Evolutionary conservation across 1,140 invertebrate species (phyloP), one percentile per base, ranked within the genome.

Genomic region (Drosophila yakuba): DNA sequence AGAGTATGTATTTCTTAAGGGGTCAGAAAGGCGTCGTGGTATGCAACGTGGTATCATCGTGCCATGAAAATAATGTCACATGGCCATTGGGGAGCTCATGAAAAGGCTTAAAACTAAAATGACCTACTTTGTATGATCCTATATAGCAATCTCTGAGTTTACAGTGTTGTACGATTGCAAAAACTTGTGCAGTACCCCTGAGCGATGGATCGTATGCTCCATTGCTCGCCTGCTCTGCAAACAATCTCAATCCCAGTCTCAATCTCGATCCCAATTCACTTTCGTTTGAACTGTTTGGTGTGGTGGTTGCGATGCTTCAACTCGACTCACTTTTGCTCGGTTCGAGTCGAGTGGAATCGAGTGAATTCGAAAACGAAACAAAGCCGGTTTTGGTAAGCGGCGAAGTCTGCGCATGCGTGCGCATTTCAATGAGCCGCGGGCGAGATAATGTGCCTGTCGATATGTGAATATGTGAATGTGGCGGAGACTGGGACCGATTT

Each of bases 361-460:
- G 56, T 59, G 55, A 32, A 3, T 52, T 45, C 25, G 38, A 54
- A 23, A 28, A n/a, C 43, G 41, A 59, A 36, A 36, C 50, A 36
- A 52, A 77, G 74, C 74, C 74, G 74, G 73, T 76, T 76, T 74
- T 17, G n/a, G 17, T 35, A 8, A 32, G 68, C 6, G 17, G 36
- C 20, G 12, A 48, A 32, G 50, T 74, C 57, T 61, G 79, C 79
- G 83, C 83, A 88, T 88, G 83, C 83, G 83, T 78, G 48, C 72
- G 83, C 83, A 86, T 86, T 79, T 83, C 62, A 88, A 86, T 86
- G 67, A 77, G 83, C 35, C n/a, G 60, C 25, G 32, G 43, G 56
- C 23, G 10, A 56, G 38, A 47, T 38, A 54, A 39, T 68, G 8
- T 32, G 28, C 28, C 11, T 62, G 52, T 54, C 6, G n/a, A 20